Evolutionary conservation across 1,140 invertebrate species (phyloP).

Genomic region (Pseudomyrmex pallidus): DNA sequence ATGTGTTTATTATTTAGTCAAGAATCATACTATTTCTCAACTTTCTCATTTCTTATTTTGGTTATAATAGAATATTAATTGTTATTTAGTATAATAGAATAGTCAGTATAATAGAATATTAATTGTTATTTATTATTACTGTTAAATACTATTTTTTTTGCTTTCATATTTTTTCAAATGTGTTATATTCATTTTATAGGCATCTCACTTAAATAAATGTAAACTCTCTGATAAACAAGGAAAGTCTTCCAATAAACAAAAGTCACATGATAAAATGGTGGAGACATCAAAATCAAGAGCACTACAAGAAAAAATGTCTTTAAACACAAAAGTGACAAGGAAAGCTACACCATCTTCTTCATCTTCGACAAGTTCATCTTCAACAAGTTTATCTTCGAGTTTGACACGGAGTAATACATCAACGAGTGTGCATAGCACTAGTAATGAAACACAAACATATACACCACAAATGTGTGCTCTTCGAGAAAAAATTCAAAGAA

Average conservation of each 20-base stretch:
- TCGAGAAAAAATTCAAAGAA: conserved; percentile 45
- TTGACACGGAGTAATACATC: neutral
- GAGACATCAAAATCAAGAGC: conserved; percentile 39
- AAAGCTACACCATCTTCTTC: neutral
- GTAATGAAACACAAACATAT: neutral
- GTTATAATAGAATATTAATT: too few relatives aligned
- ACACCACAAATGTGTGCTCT: conserved; percentile 71
- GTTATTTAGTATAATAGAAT: too few relatives aligned
- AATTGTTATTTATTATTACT: neutral
- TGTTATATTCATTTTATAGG: neutral
- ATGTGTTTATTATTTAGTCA: too few relatives aligned
- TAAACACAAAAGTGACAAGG: neutral
- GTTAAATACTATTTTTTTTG: neutral
- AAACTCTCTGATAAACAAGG: conserved; percentile 20
- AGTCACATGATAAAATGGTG: neutral
- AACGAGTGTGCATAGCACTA: neutral
- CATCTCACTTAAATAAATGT: neutral
- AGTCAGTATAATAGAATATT: too few relatives aligned
- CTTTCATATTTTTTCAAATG: neutral
- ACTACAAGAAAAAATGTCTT: neutral
- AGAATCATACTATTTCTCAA: too few relatives aligned
- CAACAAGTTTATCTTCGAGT: neutral
- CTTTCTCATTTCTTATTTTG: too few relatives aligned
- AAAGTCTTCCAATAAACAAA: neutral
- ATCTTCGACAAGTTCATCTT: neutral